Percentiles rank a stretch among this genome's conserved stretches.
Conservation (phyloP, 2,113 vertebrate genomes). For the Protobothrops flavoviridis region DNA sequence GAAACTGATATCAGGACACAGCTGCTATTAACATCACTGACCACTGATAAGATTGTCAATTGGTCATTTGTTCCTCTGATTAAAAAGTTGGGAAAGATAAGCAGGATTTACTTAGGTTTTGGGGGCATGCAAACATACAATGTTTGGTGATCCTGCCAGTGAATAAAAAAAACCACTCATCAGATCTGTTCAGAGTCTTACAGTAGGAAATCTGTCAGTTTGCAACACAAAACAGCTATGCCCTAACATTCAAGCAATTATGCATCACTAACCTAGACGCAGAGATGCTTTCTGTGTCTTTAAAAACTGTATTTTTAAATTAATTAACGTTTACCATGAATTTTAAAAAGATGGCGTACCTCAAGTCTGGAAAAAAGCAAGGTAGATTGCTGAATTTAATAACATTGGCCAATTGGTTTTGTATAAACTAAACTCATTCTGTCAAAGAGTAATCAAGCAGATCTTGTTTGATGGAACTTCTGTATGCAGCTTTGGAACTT, state of each 20-base stretch:
- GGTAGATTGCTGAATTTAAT: not conserved
- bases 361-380: not conserved
- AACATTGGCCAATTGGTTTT: not conserved
- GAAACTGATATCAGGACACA: not conserved
- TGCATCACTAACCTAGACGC: too few relatives aligned
- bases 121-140: too few relatives aligned
- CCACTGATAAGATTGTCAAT: not conserved
- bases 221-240: not conserved
- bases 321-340: not conserved
- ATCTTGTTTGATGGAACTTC: not conserved
- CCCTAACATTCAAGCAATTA: not conserved
- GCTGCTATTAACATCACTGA: not conserved
- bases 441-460: not conserved
- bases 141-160: not conserved
- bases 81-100: not conserved
- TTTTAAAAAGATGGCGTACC: not conserved
- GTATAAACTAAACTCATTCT: not conserved
- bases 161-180: not conserved
- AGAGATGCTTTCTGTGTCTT: not conserved
- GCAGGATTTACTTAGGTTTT: not conserved
- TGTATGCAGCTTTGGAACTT: not conserved
- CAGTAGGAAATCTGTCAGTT: not conserved
- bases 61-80: not conserved
- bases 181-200: too few relatives aligned
- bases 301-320: not conserved